These are phyloP conservation scores for Myanophis thanlyinensis DNA, from an alignment of 2,113 vertebrate genomes.

Conservation along the genomic window DNA sequence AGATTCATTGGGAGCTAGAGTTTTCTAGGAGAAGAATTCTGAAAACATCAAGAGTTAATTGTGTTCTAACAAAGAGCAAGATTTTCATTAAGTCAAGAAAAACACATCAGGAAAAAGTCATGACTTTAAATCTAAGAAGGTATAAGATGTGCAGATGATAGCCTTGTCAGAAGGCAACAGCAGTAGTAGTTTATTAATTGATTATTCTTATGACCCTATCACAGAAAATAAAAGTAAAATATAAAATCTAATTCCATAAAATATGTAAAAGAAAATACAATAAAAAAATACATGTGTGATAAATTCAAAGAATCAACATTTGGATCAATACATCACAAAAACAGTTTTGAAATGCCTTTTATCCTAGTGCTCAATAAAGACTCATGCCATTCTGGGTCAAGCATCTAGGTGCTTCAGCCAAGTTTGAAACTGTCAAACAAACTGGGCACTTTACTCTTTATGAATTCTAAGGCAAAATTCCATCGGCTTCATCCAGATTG, in stretches of 20 bases:
- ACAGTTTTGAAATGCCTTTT: background rate
- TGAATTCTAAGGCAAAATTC: background rate
- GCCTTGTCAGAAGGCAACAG: background rate
- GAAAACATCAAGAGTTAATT: background rate
- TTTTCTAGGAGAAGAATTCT: background rate
- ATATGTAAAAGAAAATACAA: background rate
- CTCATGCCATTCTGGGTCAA: background rate
- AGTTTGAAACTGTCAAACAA: background rate
- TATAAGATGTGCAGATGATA: background rate
- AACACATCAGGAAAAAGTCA: background rate
- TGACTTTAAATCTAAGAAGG: background rate
- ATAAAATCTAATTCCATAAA: background rate
- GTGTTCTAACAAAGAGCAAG: background rate
- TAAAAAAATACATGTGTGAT: background rate
- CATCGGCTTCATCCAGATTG: background rate
- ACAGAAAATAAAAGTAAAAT: background rate
- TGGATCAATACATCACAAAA: background rate
- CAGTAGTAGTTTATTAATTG: background rate
- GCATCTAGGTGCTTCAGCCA: background rate
- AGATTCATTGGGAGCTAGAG: background rate
- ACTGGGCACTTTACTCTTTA: background rate
- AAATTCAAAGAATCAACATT: background rate
- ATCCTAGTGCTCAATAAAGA: background rate
- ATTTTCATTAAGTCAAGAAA: background rate
- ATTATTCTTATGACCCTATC: background rate